These are phyloP conservation scores for Papilio demoleus DNA, from an alignment of 2,888 invertebrate genomes.

Conservation along the genomic window DNA sequence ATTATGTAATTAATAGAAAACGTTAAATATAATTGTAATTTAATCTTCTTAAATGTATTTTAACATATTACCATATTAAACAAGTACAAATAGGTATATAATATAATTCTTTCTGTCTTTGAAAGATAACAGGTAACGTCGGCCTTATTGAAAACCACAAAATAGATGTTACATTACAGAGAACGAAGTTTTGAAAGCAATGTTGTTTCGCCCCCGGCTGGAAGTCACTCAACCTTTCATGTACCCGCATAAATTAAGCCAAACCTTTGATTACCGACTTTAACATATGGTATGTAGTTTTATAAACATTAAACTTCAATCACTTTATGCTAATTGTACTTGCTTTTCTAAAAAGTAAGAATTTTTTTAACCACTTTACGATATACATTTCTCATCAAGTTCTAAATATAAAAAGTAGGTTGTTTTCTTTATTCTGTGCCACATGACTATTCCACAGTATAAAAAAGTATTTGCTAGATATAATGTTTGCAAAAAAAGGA, in stretches of 20 bases:
- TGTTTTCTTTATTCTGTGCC: no score
- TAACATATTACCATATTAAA: not conserved
- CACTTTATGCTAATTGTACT: slow-evolving; percentile 15
- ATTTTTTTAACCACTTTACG: not conserved
- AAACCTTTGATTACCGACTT: slow-evolving; percentile 23
- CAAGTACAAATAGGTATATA: not conserved
- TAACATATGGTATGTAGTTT: slow-evolving; percentile 6
- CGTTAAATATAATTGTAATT: not conserved
- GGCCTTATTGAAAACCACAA: slow-evolving; percentile 6
- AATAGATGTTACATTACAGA: slow-evolving; percentile 14
- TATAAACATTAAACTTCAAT: not conserved
- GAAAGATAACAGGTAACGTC: not conserved
- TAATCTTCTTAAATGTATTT: not conserved
- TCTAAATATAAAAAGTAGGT: not conserved
- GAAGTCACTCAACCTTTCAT: slow-evolving; percentile 30
- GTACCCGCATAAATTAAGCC: slow-evolving; percentile 34
- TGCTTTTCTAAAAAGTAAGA: not conserved
- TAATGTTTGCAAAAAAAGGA: no score
- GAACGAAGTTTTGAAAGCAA: slow-evolving; percentile 11
- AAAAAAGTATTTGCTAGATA: no score
- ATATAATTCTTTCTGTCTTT: not conserved
- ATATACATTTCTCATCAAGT: not conserved
- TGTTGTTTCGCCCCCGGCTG: slow-evolving; percentile 30
- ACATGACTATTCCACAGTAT: not conserved
- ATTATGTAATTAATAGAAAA: no score